These are phyloP conservation scores for Misgurnus anguillicaudatus DNA, from an alignment of 2,113 vertebrate genomes.

Conservation along the genomic window DNA sequence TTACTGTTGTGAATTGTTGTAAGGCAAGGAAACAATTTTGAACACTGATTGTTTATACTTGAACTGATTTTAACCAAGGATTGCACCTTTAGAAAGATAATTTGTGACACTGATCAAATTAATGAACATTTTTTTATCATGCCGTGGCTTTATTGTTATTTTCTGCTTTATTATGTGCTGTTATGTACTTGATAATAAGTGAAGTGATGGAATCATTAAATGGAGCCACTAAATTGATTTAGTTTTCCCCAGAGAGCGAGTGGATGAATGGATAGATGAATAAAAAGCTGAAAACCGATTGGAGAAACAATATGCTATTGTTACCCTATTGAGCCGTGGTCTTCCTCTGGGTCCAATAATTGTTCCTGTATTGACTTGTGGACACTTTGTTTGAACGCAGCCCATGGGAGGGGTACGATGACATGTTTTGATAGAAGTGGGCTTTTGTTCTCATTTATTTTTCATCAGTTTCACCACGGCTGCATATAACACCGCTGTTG, in stretches of 20 bases:
- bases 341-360: conserved; percentile 23
- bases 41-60: too few species aligned
- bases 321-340: background rate
- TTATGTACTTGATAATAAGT: conserved; percentile 29
- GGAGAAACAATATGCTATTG: conserved; percentile 21
- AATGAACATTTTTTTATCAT: conserved; percentile 1
- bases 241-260: conserved; percentile 4
- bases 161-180: background rate
- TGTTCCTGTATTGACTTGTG: conserved; percentile 20
- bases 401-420: conserved; percentile 20
- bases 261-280: conserved; percentile 16
- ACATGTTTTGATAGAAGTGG: conserved; percentile 33
- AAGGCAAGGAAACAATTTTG: too few species aligned
- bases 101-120: conserved; percentile 14
- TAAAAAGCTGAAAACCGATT: conserved; percentile 11
- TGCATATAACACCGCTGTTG: background rate
- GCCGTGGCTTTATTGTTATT: conserved; percentile 9
- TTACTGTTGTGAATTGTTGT: too few species aligned
- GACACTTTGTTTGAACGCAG: conserved; percentile 12
- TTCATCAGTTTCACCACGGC: conserved; percentile 14
- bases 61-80: too few species aligned
- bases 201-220: conserved; percentile 7
- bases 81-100: too few species aligned
- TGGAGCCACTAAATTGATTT: conserved; percentile 14
- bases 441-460: conserved; percentile 41